Evolutionary conservation across 2,888 invertebrate genomes (phyloP).

Genomic region (Epiperipatus broadwayi): DNA sequence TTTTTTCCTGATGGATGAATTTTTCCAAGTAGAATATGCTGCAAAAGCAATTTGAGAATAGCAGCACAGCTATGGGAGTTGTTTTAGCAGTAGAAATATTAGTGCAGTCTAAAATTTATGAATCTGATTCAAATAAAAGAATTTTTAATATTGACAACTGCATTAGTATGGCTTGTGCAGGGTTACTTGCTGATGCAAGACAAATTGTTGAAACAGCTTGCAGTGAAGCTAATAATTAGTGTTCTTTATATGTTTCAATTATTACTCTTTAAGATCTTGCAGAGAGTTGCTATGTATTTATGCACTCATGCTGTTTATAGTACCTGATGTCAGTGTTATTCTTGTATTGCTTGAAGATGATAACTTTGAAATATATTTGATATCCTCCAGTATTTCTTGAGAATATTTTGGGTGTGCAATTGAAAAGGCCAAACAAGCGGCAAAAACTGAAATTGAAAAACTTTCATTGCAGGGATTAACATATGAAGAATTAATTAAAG

Average conservation of each 20-base stretch:
- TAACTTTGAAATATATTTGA: too few species aligned
- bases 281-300: too few species aligned
- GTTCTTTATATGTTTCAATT: conserved; percentile 63
- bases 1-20: conserved; percentile 98
- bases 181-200: conserved; percentile 78
- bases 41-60: conserved; percentile 96
- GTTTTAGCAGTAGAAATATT: conserved; percentile 95
- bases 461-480: too few species aligned
- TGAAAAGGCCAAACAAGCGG: conserved; percentile 95
- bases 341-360: too few species aligned
- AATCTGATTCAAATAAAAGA: conserved; percentile 62
- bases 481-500: too few species aligned
- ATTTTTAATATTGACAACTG: conserved; percentile 81
- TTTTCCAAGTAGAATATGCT: conserved; percentile 98
- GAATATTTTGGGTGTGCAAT: conserved; percentile 92
- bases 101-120: conserved; percentile 77
- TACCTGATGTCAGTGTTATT: too few species aligned
- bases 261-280: conserved; percentile 84
- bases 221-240: conserved; percentile 81
- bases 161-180: conserved; percentile 83
- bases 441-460: conserved; percentile 98
- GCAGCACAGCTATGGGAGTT: conserved; percentile 58
- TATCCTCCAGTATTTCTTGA: too few species aligned
- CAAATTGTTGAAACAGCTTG: conserved; percentile 79
- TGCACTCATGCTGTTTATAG: too few species aligned